Base-by-base conservation (phyloP, 64 coral and sea anemone genomes). In the Montipora efflorescens region DNA sequence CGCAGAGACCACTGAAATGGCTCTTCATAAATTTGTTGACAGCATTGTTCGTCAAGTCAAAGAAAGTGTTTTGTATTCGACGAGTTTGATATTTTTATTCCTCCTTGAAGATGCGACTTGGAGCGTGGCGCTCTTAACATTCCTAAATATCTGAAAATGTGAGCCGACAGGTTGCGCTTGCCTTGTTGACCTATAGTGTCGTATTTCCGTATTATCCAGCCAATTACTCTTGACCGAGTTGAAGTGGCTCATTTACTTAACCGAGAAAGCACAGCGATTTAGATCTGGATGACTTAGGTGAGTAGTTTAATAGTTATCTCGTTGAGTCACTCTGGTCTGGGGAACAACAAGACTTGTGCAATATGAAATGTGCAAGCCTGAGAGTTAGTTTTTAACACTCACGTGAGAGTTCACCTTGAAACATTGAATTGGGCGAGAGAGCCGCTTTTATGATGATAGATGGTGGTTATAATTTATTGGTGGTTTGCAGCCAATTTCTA, bases 21-120 rank as follows among this genome's bases (percentile, higher is more conserved):
- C 49, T 86, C 47, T 50, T 86, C 11, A 11, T 57, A 49, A 71
- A 70, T 69, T 66, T 86, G 66, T 52, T 86, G 82, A 71, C 64
- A 67, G 44, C 66, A 50, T 86, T 86, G 64, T 86, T 49, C 43
- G 20, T 12, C 46, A 48, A 12, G 15, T 48, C 76, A 71, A 9
- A 48, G 2, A 19, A 50, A 14, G 2, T 86, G 45, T 20, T 85
- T 86, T 86, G 47, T 25, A n/a, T 86, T 67, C 5, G 67, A 8
- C 8, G 44, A 8, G 4, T 86, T 6, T 22, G 47, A 0, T 15
- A 71, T 57, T 57, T 57, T 57, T 57, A 11, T 57, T 11, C 53
- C 53, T 4, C 11, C 7, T 36, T 11, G 53, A 8, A 57, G 53
- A 25, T 36, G 19, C 28, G 47, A 70, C 36, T 36, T 36, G n/a